Conservation (phyloP, 2,797 vertebrate species). For the Aplochiton taeniatus region DNA sequence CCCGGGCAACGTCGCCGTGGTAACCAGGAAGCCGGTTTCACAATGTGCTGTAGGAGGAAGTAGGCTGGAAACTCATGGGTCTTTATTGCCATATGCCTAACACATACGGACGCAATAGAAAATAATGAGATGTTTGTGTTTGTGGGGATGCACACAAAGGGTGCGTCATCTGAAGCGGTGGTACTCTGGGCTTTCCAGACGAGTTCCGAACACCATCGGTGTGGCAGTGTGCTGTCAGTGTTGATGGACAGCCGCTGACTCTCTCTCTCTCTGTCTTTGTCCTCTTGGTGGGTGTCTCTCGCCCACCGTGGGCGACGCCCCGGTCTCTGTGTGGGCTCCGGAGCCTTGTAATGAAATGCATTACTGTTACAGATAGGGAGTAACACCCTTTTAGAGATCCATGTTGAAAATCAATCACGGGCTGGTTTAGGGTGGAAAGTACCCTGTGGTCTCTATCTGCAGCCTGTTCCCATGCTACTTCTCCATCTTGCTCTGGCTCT, state of each 20-base stretch:
- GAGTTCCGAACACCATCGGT: too few species aligned
- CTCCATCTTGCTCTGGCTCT: too few species aligned
- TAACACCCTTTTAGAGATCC: slow-evolving; percentile 65
- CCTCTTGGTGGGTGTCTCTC: slow-evolving; percentile 7
- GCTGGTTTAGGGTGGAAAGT: slow-evolving; percentile 52
- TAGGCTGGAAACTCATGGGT: slow-evolving; percentile 41
- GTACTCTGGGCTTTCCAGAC: too few species aligned
- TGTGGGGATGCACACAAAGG: too few species aligned
- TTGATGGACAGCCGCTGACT: too few species aligned
- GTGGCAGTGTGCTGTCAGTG: too few species aligned
- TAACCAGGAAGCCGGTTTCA: slow-evolving; percentile 38
- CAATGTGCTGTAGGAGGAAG: slow-evolving; percentile 26
- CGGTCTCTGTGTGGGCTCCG: slow-evolving; percentile 39
- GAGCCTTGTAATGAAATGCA: slow-evolving; percentile 69
- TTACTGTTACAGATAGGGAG: slow-evolving; percentile 68
- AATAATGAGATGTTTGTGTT: slow-evolving; percentile 4
- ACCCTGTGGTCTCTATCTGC: slow-evolving; percentile 38
- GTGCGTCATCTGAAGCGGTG: too few species aligned
- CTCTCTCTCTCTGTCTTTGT: slow-evolving; percentile 9
- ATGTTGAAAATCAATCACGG: slow-evolving; percentile 68
- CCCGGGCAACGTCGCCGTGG: slow-evolving; percentile 48
- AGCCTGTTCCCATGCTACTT: too few species aligned
- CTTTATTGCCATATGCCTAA: slow-evolving; percentile 46
- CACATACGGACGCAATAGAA: neutral
- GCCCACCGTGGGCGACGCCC: too few species aligned